Base-by-base conservation (phyloP, 2,888 invertebrate genomes). In the Hirtodrosophila cameraria region DNA sequence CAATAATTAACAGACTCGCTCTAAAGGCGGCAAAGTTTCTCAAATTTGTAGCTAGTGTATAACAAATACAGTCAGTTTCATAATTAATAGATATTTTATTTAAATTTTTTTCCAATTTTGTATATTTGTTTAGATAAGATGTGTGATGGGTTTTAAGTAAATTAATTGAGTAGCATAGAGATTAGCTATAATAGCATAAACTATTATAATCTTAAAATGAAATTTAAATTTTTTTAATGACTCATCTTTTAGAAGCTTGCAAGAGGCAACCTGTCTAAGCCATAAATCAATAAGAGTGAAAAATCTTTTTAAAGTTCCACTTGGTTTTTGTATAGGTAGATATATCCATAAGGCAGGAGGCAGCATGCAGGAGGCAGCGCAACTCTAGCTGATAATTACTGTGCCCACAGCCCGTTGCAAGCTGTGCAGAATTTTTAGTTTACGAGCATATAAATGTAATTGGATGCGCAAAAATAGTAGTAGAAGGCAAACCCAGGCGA, bases 401-500 rank as follows among this genome's bases (percentile, higher is more conserved):
- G 52, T 50, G 31, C 30, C 30, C 41, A 35, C n/a, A 38, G 31
- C 35, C 52, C 42, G 46, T 52, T 67, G 75, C 75, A 68, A 68
- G 70, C 75, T 80, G 88, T 77, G 82, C 70, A 66, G 71, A 73
- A 72, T 75, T 81, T 80, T 70, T 76, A 69, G 72, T 88, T 88
- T 89, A 89, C 78, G 88, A 79, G 81, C 76, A 79, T 83, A 82
- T 89, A 88, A 88, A 88, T 87, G 88, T 84, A 88, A 89, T 88
- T 89, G 88, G 87, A 86, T 88, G 82, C 75, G 88, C 87, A 68
- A 66, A 83, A 85, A 88, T 74, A 74, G 76, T 83, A 53, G 58
- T 6, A 46, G n/a, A n/a, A n/a, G 52, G 69, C 58, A 45, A 23
- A 55, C 48, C 52, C 42, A 30, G 43, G 11, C 31, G 8, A 23